Evolutionary conservation across 2,888 invertebrate species (phyloP), one percentile per base, ranked within the genome.

Genomic region (Hypsopygia costalis): DNA sequence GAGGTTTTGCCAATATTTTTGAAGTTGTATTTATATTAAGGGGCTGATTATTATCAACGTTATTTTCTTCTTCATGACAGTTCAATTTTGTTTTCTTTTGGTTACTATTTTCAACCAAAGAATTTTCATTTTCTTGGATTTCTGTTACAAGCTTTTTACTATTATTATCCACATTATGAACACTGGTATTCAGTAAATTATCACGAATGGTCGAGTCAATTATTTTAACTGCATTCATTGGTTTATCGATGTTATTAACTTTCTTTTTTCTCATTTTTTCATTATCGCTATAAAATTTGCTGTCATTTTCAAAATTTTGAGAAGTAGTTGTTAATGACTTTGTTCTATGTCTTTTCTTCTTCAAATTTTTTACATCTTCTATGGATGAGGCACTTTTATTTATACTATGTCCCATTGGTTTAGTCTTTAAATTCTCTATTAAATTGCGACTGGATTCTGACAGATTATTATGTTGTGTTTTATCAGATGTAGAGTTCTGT

Each of bases 321-420:
- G 60, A 46, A 7, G 65, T 40, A 22, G 62, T 63, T 42, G 78
- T 71, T 69, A 73, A 81, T 12, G 86, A 83, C 48, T 74, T 79
- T 10, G 79, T 78, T 62, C 82, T 69, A 32, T 63, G 65, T 43
- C 76, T 72, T 51, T 75, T 76, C 35, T 16, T 55, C 51, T 61
- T 61, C 1, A 52, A 45, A 36, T 51, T 54, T 22, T 43, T 51
- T 30, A 47, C 11, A 40, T 52, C 49, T 31, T 66, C 62, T 39
- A 70, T 30, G 32, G 55, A 56, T 36, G 80, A 63, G 6, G 65
- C 55, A 40, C 71, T 80, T 60, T 75, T 83, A 47, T 78, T 81
- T 8, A 43, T 54, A 41, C 11, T 38, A 40, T 25, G 29, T 47
- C 11, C 44, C 50, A 21, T 50, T 63, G 33, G 52, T 34, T 42